Evolutionary conservation across 2,113 vertebrate species (phyloP), one percentile per base, ranked within the genome.

Genomic region (Cynocephalus volans): DNA sequence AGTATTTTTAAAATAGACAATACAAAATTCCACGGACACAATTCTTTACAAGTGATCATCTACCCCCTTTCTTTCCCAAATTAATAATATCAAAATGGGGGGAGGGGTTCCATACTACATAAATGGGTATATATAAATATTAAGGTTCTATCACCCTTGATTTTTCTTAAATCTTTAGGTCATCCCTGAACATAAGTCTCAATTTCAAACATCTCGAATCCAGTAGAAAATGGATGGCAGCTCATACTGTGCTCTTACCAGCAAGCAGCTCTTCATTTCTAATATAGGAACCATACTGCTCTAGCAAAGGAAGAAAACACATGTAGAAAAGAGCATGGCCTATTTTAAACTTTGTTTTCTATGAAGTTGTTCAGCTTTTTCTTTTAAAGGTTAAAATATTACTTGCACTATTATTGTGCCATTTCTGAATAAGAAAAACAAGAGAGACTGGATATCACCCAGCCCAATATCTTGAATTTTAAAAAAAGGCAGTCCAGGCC

Each of bases 161-260:
- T 84, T 82, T 82, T 87, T 69, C 62, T 87, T 82, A 91, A 86
- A 52, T 77, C 54, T n/a, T 79, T 56, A 84, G 31, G 31, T 54
- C n/a, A 95, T n/a, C 64, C 45, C 56, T 54, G n/a, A 92, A 73
- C n/a, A 73, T 75, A 86, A 75, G 64, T 54, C 18, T n/a, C 84
- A 69, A 13, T 64, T 88, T 64, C 84, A 93, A 79, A 77, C n/a
- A 92, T 48, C 52, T 17, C 50, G 50, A 82, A 69, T 79, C 45
- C 60, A 70, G 50, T 8, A 62, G 60, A 65, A 45, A 89, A 77
- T 48, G 65, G n/a, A 12, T n/a, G 31, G 33, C 36, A 45, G 31
- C 48, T 58, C 77, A 64, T 3, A 24, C 26, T 80, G 7, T 72
- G 70, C 50, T 48, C 76, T 88, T 26, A 17, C 15, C 36, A 65